Conservation (phyloP, 2,888 invertebrate genomes). For the Hydrotaea diabolus region DNA sequence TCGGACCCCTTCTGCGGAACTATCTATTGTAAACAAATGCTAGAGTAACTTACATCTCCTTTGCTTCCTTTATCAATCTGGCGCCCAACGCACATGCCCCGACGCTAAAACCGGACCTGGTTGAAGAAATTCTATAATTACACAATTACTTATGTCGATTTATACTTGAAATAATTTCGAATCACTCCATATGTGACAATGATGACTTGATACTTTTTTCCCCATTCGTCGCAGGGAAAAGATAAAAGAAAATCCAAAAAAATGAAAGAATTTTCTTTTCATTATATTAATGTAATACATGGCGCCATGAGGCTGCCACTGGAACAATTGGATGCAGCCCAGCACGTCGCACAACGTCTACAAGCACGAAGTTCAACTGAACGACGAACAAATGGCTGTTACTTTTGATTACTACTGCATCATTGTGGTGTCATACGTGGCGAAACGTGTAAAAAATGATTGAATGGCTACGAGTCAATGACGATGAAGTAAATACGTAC, state of each 20-base stretch:
- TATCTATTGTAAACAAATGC: too few relatives aligned
- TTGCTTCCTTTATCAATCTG: too few relatives aligned
- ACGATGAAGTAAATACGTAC: conserved; percentile 25
- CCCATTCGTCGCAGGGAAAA: conserved; percentile 12
- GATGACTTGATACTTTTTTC: conserved; percentile 59
- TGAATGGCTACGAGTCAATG: conserved; percentile 45
- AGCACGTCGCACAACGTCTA: conserved; percentile 50
- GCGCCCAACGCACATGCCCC: too few relatives aligned
- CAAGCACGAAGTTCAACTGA: neutral
- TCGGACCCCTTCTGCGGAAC: too few relatives aligned
- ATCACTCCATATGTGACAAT: conserved; percentile 57
- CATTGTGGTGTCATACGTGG: conserved; percentile 60
- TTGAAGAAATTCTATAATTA: neutral
- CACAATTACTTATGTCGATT: neutral
- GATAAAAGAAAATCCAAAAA: conserved; percentile 23
- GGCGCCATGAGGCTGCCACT: conserved; percentile 60
- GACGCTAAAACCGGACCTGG: too few relatives aligned
- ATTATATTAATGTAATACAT: conserved; percentile 58
- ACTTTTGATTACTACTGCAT: conserved; percentile 48
- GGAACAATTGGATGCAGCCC: conserved; percentile 47
- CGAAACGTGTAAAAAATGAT: conserved; percentile 57
- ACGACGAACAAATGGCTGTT: conserved; percentile 2
- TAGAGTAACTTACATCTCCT: too few relatives aligned
- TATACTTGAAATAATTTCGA: neutral
- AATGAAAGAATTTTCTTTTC: conserved; percentile 43